A percentile compares a stretch with the other conserved stretches of the same genome.
phyloP scores from a whole-genome alignment of 2,113 vertebrate species.

The Typhlomys cinereus region DNA sequence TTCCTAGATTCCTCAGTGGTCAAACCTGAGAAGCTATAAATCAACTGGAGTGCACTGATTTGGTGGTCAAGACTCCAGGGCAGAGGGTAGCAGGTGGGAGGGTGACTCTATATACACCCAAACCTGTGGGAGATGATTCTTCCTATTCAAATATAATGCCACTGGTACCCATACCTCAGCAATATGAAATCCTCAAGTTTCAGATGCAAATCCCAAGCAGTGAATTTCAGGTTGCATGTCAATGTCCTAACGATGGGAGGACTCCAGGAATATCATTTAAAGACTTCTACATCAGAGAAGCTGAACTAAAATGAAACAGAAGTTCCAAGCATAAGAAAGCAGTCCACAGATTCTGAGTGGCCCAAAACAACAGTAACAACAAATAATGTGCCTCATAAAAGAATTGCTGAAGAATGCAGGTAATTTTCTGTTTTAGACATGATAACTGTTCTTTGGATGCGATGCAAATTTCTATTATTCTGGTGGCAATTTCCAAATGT shows the following conservation, averaged over 20 bases:
- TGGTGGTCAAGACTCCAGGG: background rate
- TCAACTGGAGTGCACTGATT: background rate
- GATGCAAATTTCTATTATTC: background rate
- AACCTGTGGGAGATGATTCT: background rate
- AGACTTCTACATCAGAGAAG: background rate
- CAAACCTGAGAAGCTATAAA: background rate
- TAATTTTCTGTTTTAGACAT: background rate
- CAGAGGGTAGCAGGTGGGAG: background rate
- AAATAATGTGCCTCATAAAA: background rate
- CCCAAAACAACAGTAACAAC: slow-evolving; percentile 1
- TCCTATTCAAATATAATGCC: background rate
- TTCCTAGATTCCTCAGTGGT: background rate
- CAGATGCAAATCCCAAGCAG: background rate
- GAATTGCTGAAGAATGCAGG: background rate
- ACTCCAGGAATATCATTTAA: background rate
- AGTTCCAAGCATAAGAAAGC: background rate
- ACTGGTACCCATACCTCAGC: background rate
- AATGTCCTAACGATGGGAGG: background rate
- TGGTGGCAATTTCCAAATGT: background rate
- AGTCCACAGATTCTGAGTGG: background rate
- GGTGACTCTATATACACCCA: background rate
- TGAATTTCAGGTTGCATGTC: background rate
- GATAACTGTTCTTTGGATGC: background rate
- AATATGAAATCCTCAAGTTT: background rate
- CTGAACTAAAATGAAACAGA: background rate